Evolutionary conservation across 2,797 vertebrate genomes (phyloP), one percentile per base, ranked within the genome.

Genomic region (Antennarius maculatus): DNA sequence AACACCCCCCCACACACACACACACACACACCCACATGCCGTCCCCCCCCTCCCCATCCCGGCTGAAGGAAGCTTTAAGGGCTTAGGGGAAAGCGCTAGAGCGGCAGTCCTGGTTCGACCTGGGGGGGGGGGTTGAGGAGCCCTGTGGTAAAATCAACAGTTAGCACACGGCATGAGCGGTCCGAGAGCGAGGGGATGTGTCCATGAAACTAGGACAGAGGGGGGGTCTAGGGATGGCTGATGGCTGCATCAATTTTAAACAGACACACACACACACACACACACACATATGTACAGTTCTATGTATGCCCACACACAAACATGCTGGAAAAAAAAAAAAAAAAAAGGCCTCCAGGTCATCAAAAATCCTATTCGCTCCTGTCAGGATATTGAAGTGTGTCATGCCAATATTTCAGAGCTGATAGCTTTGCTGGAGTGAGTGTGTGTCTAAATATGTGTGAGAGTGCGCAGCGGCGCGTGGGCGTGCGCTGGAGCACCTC

Each of bases 121-220:
- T 51, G 37, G 79, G 75, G 23, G 23, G 1, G 84, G 23, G 23
- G 1, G 84, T 87, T 78, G 83, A 56, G 49, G 68, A 87, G 84
- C 86, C 88, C 84, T 55, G 71, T 53, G 86, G 87, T 87, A 85
- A 91, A 91, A 90, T 92, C 89, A 91, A 91, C 91, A 90, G 87
- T 86, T 84, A 75, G 76, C 51, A 54, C 29, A 12, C 66, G 53
- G 51, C 57, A 29, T 50, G 59, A 76, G 60, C 55, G 13, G 14
- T 57, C 79, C 34, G 45, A 49, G 55, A 65, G 39, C 65, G 23
- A 23, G 23, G 23, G 67, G 63, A 63, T 53, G 54, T 8, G 29
- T 66, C 55, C 66, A 28, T 13, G 68, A 80, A 84, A 85, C 81
- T 72, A 80, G 78, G 81, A 81, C 74, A 76, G 73, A 47, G 54